Base-by-base conservation (phyloP, 2,113 vertebrate species). In the Barnardius zonarius region DNA sequence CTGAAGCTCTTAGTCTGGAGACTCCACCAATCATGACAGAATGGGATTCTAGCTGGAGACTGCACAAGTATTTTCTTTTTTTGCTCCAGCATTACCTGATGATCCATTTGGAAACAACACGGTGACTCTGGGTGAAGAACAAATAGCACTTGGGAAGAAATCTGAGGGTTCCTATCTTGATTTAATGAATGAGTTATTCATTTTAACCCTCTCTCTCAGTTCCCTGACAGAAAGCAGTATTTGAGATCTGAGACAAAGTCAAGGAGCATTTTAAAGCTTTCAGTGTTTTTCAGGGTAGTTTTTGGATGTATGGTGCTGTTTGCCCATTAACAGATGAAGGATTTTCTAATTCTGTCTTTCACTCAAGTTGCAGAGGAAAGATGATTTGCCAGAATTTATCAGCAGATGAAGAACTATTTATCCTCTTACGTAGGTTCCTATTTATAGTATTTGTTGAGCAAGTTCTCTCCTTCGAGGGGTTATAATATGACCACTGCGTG, bases 331-430 rank as follows among this genome's bases (percentile, higher is more conserved):
- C 52, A 84, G 79, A 92, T 95, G 63, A 92, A 92, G 86, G 63
- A 68, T 55, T 79, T 92, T 64, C 66, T 91, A 85, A 88, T 92
- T 59, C 82, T 62, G 75, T 89, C 77, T 85, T 86, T 94, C 79
- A 88, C 43, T 92, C 51, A 80, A 80, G 44, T 61, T 95, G 51
- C 37, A 35, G 24, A 80, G 74, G 64, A 83, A 92, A 68, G 70
- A 72, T 54, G 63, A 57, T 93, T 67, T 89, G 74, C 83, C 79
- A 94, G 82, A 92, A 92, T 86, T 95, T 81, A 88, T 85, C 77
- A 83, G 57, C 35, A 87, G 80, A 82, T 83, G 78, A 92, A 77
- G 79, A 91, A 92, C 90, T 90, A 83, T 89, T 92, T 86, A 70
- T 74, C 80, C 54, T 93, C 59, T 89, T 90, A 61, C 23, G 61